phyloP scores from a whole-genome alignment of 2,888 invertebrate species.

The Physocephala rufipes region DNA sequence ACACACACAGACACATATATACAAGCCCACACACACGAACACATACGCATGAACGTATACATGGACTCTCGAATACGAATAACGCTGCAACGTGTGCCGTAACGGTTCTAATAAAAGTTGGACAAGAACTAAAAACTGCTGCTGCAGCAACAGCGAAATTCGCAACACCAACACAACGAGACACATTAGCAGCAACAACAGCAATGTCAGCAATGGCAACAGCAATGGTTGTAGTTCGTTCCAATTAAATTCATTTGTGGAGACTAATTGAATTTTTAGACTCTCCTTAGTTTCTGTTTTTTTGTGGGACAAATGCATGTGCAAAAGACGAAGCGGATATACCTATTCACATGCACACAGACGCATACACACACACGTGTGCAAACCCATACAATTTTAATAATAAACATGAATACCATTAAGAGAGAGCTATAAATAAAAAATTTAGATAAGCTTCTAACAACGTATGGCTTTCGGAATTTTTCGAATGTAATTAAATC shows the following conservation, averaged over 20 bases:
- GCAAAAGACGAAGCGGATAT: constrained; percentile 29
- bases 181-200: background rate
- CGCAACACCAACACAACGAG: background rate
- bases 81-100: background rate
- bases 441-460: too few relatives aligned
- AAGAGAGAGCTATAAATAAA: too few relatives aligned
- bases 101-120: constrained; percentile 6
- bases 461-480: background rate
- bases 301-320: too few relatives aligned
- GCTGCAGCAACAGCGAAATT: background rate
- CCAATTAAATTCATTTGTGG: constrained; percentile 49
- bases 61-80: background rate
- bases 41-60: too few relatives aligned
- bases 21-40: too few relatives aligned
- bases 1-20: too few relatives aligned
- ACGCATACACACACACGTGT: constrained; percentile 16
- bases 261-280: constrained; percentile 47
- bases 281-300: constrained; percentile 22
- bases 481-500: too few relatives aligned
- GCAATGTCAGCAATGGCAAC: background rate
- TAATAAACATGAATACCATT: background rate
- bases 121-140: background rate
- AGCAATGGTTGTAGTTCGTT: constrained; percentile 16
- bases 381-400: constrained; percentile 25
- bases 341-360: constrained; percentile 26